A percentile compares a stretch with the other conserved stretches of the same genome.
These are phyloP conservation scores for Sebastes minor DNA, from an alignment of 2,797 vertebrate genomes.

Conservation along the genomic window DNA sequence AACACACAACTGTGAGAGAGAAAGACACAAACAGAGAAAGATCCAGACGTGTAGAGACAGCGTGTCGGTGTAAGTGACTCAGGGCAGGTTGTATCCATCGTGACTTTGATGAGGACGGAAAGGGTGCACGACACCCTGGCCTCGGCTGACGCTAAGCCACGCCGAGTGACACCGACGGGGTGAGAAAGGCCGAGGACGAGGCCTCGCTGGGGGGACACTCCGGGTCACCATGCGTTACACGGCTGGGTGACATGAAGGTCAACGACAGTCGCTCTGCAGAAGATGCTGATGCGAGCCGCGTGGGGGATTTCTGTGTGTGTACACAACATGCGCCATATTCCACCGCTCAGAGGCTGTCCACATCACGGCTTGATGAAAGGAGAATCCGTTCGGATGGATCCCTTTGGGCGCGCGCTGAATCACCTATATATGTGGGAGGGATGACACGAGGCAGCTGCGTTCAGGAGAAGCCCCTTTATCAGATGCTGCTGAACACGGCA, in stretches of 20 bases:
- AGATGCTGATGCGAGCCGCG: conserved; percentile 11
- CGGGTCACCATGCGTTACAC: conserved; percentile 28
- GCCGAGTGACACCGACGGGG: conserved; percentile 44
- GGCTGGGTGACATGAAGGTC: conserved; percentile 41
- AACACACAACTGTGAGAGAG: conserved; percentile 7
- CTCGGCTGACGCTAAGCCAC: conserved; percentile 36
- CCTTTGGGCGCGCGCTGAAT: neutral
- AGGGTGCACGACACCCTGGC: conserved; percentile 36
- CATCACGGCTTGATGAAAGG: conserved; percentile 6
- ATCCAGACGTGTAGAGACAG: conserved; percentile 24
- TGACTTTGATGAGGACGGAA: conserved; percentile 51
- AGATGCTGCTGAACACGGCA: conserved; percentile 17
- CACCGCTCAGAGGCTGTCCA: conserved; percentile 26
- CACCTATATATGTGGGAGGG: neutral
- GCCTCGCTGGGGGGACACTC: conserved; percentile 25
- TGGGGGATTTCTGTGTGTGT: conserved; percentile 7
- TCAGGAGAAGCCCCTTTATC: conserved; percentile 16
- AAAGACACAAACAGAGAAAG: neutral
- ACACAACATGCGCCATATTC: conserved; percentile 37
- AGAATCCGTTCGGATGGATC: conserved; percentile 13
- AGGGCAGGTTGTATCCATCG: conserved; percentile 24
- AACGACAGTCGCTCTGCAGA: conserved; percentile 14
- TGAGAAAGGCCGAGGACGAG: conserved; percentile 39
- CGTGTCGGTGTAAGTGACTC: conserved; percentile 35
- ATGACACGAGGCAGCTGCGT: neutral